Percentiles rank a stretch among this genome's conserved stretches.
Evolutionary conservation across 2,113 vertebrate genomes (phyloP).

Genomic region (Mixornis gularis): DNA sequence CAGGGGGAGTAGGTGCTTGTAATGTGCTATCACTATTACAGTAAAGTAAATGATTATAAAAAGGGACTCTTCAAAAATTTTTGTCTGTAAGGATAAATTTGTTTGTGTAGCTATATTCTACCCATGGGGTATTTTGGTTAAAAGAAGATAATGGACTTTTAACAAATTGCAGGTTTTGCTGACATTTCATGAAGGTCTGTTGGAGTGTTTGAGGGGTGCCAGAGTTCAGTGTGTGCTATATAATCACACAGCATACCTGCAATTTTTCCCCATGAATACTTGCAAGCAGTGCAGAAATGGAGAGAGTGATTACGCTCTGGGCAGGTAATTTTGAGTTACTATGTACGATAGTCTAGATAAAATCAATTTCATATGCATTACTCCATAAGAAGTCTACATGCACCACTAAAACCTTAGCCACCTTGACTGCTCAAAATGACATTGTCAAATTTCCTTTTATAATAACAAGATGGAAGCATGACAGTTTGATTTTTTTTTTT

Average conservation of each 20-base stretch:
- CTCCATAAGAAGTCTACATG: neutral
- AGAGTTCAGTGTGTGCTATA: neutral
- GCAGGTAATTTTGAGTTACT: neutral
- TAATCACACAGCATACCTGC: neutral
- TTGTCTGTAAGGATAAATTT: neutral
- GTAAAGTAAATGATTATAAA: neutral
- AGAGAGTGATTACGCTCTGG: neutral
- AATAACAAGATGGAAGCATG: neutral
- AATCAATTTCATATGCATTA: neutral
- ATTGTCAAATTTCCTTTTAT: neutral
- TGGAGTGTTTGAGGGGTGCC: neutral
- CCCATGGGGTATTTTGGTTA: neutral
- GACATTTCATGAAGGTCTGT: neutral
- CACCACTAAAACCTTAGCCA: neutral
- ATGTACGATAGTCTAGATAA: neutral
- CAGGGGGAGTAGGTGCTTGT: neutral
- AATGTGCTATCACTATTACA: neutral
- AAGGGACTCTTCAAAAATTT: neutral
- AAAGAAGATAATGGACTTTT: neutral
- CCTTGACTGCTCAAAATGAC: neutral
- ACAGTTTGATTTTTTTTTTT: neutral
- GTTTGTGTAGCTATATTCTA: neutral
- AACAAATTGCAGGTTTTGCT: neutral
- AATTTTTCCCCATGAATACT: neutral
- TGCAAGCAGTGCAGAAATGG: neutral